Percentiles rank a stretch among this genome's conserved stretches.
These are phyloP conservation scores for Drosophila longiperda DNA, from an alignment of 2,888 invertebrate species.

Conservation along the genomic window DNA sequence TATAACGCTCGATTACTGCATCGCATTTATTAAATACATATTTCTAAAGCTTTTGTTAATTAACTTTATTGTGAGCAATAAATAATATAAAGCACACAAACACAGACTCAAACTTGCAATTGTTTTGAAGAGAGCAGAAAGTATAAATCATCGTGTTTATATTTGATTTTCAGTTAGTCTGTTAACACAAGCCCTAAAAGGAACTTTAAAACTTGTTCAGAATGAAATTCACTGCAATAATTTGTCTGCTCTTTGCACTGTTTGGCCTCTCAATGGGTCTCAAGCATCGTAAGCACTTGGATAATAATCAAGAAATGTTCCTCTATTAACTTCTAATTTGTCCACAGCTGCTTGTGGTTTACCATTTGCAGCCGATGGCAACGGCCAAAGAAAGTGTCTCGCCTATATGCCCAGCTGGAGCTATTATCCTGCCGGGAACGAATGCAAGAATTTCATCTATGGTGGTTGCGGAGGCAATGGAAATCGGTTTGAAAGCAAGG, in stretches of 20 bases:
- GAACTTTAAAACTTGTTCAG: conserved; percentile 1
- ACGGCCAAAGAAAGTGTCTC: conserved; percentile 54
- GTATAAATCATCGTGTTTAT: conserved; percentile 49
- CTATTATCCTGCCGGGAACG: too few species aligned
- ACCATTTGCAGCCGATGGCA: conserved; percentile 44
- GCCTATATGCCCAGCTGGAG: conserved; percentile 41
- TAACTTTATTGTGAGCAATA: too few species aligned
- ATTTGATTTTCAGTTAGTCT: conserved; percentile 41
- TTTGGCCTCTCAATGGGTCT: conserved; percentile 50
- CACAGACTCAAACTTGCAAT: conserved; percentile 13
- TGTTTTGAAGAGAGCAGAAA: background rate
- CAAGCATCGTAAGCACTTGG: conserved; percentile 59
- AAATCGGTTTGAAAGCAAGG: too few species aligned
- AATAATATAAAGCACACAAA: background rate
- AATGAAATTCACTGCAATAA: conserved; percentile 51
- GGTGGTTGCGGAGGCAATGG: too few species aligned
- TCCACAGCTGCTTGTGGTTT: conserved; percentile 38
- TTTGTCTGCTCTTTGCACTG: conserved; percentile 57
- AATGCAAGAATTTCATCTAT: too few species aligned
- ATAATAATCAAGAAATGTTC: background rate
- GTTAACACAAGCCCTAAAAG: conserved; percentile 3
- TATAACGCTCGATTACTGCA: too few species aligned
- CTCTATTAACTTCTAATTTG: background rate
- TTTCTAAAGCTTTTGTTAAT: too few species aligned
- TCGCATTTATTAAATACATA: too few species aligned